phyloP scores from a whole-genome alignment of 2,888 invertebrate genomes.

The Chrysotoxum bicinctum region DNA sequence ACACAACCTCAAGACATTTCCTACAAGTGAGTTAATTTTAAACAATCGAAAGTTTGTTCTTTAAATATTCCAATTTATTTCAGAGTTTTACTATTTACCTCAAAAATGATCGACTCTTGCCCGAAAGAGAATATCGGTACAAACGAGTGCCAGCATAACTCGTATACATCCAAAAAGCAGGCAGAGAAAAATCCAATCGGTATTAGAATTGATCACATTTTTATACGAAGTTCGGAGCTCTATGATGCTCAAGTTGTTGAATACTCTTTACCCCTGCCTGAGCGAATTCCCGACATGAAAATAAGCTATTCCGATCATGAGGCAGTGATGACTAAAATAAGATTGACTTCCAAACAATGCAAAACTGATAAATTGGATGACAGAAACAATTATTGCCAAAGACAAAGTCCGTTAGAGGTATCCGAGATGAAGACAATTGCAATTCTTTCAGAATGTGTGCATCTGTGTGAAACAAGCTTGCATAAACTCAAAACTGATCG shows the following conservation, averaged over 20 bases:
- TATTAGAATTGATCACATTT: conserved; percentile 95
- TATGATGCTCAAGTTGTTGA: conserved; percentile 82
- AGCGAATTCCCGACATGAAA: conserved; percentile 86
- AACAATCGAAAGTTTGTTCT: background rate
- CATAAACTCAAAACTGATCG: conserved; percentile 79
- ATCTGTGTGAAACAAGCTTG: conserved; percentile 78
- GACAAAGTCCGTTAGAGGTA: conserved; percentile 24
- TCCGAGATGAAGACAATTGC: conserved; percentile 75
- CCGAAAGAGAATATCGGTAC: conserved; percentile 85
- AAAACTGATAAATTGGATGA: conserved; percentile 36
- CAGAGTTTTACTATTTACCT: conserved; percentile 84
- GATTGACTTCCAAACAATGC: conserved; percentile 65
- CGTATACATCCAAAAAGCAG: conserved; percentile 86
- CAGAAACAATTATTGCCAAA: conserved; percentile 11
- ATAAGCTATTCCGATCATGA: conserved; percentile 96
- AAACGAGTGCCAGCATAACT: conserved; percentile 90
- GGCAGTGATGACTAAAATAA: conserved; percentile 86
- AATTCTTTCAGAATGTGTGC: conserved; percentile 78
- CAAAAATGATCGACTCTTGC: conserved; percentile 83
- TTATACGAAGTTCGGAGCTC: conserved; percentile 82
- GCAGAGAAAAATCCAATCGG: conserved; percentile 85
- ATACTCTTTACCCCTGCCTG: conserved; percentile 88
- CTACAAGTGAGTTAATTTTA: conserved; percentile 84
- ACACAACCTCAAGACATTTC: conserved; percentile 93
- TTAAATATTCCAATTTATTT: background rate